A percentile compares a stretch with the other conserved stretches of the same genome.
Conservation (phyloP, 2,888 invertebrate genomes). For the Pandemis heparana region DNA sequence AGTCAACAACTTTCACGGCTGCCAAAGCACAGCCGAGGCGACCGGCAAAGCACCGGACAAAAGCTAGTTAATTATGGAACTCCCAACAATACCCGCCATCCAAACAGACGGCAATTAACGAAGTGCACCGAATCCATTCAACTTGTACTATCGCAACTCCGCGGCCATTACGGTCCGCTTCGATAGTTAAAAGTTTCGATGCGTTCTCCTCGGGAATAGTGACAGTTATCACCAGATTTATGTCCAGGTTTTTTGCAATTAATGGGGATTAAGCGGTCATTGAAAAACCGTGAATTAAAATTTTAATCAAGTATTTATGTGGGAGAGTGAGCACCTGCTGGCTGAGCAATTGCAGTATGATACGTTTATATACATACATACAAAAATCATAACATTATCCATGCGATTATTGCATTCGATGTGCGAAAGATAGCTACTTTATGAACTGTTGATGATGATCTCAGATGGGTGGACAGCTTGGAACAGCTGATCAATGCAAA, state of each 20-base stretch:
- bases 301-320: too few relatives aligned
- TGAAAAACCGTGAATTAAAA: too few relatives aligned
- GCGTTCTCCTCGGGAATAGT: neutral
- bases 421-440: too few relatives aligned
- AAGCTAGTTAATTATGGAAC: conserved; percentile 40
- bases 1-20: conserved; percentile 13
- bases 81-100: conserved; percentile 28
- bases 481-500: neutral
- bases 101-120: conserved; percentile 30
- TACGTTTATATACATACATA: too few relatives aligned
- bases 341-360: too few relatives aligned
- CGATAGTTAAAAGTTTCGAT: conserved; percentile 9
- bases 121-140: conserved; percentile 32
- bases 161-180: neutral
- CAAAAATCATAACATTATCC: too few relatives aligned
- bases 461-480: neutral
- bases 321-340: too few relatives aligned
- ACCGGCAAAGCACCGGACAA: conserved; percentile 27
- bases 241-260: neutral
- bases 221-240: neutral
- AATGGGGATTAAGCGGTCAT: neutral
- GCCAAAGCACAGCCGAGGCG: conserved; percentile 6
- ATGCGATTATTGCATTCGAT: too few relatives aligned
- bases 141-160: conserved; percentile 21
- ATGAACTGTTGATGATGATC: conserved; percentile 16